A percentile compares a stretch with the other conserved stretches of the same genome.
Evolutionary conservation across 2,797 vertebrate genomes (phyloP).

Genomic region (Pipistrellus nathusii): DNA sequence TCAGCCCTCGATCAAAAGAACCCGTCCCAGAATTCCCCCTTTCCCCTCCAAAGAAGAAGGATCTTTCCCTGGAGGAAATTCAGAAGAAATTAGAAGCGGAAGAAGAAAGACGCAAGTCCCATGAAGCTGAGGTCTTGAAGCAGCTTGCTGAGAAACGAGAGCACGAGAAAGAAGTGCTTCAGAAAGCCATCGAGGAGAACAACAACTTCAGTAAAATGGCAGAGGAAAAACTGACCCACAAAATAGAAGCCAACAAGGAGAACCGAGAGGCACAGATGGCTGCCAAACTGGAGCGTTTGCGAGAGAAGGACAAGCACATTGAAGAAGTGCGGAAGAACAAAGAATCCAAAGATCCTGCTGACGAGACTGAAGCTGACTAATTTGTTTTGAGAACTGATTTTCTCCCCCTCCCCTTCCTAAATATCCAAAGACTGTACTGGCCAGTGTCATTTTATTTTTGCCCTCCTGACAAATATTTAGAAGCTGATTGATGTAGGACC

Average conservation of each 20-base stretch:
- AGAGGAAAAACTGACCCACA: no score
- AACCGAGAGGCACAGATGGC: no score
- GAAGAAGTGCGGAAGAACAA: constrained; percentile 97
- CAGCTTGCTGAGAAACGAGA: no score
- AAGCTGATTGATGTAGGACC: constrained; percentile 89
- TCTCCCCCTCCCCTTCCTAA: constrained; percentile 88
- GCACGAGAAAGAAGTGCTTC: no score
- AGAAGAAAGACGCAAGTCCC: constrained; percentile 96
- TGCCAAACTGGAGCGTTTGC: no score
- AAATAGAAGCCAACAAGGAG: no score
- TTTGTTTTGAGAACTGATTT: constrained; percentile 83
- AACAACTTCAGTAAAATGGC: no score
- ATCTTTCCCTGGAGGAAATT: constrained; percentile 96
- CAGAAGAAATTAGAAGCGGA: constrained; percentile 96
- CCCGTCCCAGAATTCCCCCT: constrained; percentile 92
- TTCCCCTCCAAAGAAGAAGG: constrained; percentile 95
- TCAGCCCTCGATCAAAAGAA: constrained; percentile 93
- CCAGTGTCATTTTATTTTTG: constrained; percentile 88
- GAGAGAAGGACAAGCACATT: constrained; percentile 97
- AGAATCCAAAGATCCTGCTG: constrained; percentile 92
- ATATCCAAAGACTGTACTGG: constrained; percentile 92
- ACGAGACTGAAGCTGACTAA: constrained; percentile 88
- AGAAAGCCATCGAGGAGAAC: no score
- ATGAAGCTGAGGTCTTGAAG: no score
- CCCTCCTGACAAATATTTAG: constrained; percentile 85